Evolutionary conservation across 2,888 invertebrate genomes (phyloP), one percentile per base, ranked within the genome.

Genomic region (Alloscopus bannaensis): DNA sequence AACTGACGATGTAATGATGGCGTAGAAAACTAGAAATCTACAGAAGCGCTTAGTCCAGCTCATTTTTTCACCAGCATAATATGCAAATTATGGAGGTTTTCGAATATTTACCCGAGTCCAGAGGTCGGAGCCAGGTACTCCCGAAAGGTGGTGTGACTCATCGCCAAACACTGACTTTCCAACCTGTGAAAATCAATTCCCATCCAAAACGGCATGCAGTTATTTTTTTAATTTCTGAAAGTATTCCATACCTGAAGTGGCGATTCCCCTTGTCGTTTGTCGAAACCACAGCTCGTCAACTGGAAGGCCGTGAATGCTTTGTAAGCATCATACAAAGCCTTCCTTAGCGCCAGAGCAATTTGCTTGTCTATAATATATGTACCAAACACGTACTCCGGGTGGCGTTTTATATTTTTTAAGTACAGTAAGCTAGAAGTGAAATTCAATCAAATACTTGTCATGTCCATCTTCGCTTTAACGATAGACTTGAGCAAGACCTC

Each of bases 61-160:
- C 3, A 16, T 28, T 26, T 50, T 50, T 24, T 20, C 13, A 8
- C 18, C 24, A 45, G 24, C 24, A 45, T 29, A 3, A 18, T 29
- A 18, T n/a, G n/a, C 2, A 62, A 3, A 22, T 2, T 28, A 2
- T 40, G 62, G 6, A 13, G 20, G 13, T n/a, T 62, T 18, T n/a
- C n/a, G n/a, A n/a, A n/a, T n/a, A 71, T 24, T 45, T 76, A 80
- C 71, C 65, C 52, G 1, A 72, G 28, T 2, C 97, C 96, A 82
- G 97, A 95, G 84, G 97, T 97, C 50, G 97, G 97, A 13, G 97
- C 97, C 70, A 97, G 96, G 89, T 97, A 98, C 88, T 97, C 96
- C 4, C 71, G 29, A 28, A 72, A 79, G 26, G 65, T 52, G 0
- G 79, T 75, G 31, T 62, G 50, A 3, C 75, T n/a, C 75, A 1